A percentile compares a stretch with the other conserved stretches of the same genome.
Evolutionary conservation across 2,797 vertebrate genomes (phyloP).

Genomic region (Rhynchonycteris naso): DNA sequence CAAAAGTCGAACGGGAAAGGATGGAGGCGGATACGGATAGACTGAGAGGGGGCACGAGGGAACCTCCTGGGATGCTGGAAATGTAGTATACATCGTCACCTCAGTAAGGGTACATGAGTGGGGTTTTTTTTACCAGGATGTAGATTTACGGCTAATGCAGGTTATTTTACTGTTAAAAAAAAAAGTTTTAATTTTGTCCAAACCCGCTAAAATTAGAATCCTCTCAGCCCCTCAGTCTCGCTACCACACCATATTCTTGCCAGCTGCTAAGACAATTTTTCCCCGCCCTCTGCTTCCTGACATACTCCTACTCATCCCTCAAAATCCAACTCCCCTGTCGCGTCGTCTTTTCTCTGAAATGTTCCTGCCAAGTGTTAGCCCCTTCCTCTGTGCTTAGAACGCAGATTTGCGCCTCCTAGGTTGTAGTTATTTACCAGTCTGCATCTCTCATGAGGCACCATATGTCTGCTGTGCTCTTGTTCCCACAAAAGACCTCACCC

Average conservation of each 20-base stretch:
- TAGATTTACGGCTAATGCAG: background rate
- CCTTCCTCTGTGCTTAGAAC: background rate
- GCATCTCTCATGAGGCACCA: background rate
- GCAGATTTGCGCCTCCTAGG: background rate
- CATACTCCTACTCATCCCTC: background rate
- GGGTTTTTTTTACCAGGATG: background rate
- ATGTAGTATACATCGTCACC: background rate
- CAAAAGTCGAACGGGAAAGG: background rate
- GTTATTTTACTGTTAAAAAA: background rate
- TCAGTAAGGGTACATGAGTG: background rate
- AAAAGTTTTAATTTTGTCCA: background rate
- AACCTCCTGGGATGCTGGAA: background rate
- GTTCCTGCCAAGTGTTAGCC: background rate
- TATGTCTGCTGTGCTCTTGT: rapidly evolving
- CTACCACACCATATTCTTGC: background rate
- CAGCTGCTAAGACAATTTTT: background rate
- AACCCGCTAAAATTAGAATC: background rate
- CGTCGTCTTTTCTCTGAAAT: background rate
- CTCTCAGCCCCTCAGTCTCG: background rate
- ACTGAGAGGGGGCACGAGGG: background rate
- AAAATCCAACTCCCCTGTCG: background rate
- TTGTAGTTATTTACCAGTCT: background rate
- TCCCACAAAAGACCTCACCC: background rate
- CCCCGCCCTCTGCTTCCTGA: background rate
- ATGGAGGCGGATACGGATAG: background rate